Evolutionary conservation across 2,113 vertebrate genomes (phyloP), one percentile per base, ranked within the genome.

Genomic region (Falco punctatus): DNA sequence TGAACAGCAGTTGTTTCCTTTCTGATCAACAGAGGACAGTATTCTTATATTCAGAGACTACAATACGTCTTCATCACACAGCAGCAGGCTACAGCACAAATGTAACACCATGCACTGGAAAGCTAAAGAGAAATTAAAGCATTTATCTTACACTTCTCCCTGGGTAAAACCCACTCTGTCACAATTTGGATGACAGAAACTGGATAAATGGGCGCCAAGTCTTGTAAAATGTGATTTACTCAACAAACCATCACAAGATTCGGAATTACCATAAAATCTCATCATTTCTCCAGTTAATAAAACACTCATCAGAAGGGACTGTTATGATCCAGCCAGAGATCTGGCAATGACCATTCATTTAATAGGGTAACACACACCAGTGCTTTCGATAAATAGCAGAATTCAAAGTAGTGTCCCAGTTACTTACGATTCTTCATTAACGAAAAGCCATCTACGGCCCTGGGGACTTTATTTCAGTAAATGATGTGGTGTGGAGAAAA

Each of bases 21-120:
- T 96, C 96, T 70, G 89, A 96, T 97, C 96, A 96, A 97, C 95
- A 95, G 96, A 96, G 96, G 97, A 97, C 95, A 97, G 95, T 94
- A 1, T 96, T 96, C 96, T 92, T 95, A 96, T 97, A 42, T 95
- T 85, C 84, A 95, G 94, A 91, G 66, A 32, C 86, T 44, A 75
- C 74, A 92, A 27, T 28, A 87, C 11, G 9, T 89, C 83, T 74
- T 92, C 82, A 77, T 62, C 66, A 64, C 66, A 32, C 92, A 61
- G 91, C 92, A 96, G 74, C 92, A 51, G 44, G 73, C 82, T 78
- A 64, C 67, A 86, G 81, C 54, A 42, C 51, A 33, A 87, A 48
- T 32, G 35, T 14, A 91, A 66, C 74, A 35, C 58, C 86, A 24
- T 0, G 44, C 57, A 23, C 52, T 40, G 54, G 54, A 64, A 65